Evolutionary conservation across 2,797 vertebrate genomes (phyloP).

Genomic region (Siniperca obscura): DNA sequence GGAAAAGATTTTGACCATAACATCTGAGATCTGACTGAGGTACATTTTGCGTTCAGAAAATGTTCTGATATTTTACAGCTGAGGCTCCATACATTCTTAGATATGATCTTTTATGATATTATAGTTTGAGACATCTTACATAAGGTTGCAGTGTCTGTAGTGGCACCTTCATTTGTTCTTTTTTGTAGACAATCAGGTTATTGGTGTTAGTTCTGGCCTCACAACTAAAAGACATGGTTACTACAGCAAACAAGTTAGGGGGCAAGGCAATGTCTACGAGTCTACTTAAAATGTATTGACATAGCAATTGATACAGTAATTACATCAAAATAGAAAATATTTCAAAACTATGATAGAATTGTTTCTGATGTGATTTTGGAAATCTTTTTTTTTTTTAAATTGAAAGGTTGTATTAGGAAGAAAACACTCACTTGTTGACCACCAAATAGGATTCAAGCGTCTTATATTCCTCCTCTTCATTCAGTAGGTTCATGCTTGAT

Average conservation of each 20-base stretch:
- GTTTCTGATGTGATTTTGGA: neutral
- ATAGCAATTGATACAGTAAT: neutral
- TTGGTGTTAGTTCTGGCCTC: neutral
- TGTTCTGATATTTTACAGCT: neutral
- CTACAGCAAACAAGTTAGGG: neutral
- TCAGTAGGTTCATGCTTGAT: neutral
- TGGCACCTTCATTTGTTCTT: neutral
- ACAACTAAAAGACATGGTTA: neutral
- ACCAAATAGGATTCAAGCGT: neutral
- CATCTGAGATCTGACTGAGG: slow-evolving; percentile 10
- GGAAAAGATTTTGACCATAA: neutral
- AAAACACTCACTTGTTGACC: neutral
- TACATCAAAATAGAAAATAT: neutral
- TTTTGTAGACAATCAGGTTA: neutral
- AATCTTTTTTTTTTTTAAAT: neutral
- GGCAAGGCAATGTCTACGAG: neutral
- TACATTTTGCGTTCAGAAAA: slow-evolving; percentile 13
- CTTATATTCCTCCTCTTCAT: neutral
- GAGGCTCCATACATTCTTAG: neutral
- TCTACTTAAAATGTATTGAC: neutral
- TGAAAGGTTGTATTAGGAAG: neutral
- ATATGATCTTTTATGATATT: neutral
- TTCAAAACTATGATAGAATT: neutral
- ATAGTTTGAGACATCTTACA: neutral
- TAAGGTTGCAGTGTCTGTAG: slow-evolving; percentile 2